Conservation (phyloP, 2,888 invertebrate species). For the Drosophila kokeensis region DNA sequence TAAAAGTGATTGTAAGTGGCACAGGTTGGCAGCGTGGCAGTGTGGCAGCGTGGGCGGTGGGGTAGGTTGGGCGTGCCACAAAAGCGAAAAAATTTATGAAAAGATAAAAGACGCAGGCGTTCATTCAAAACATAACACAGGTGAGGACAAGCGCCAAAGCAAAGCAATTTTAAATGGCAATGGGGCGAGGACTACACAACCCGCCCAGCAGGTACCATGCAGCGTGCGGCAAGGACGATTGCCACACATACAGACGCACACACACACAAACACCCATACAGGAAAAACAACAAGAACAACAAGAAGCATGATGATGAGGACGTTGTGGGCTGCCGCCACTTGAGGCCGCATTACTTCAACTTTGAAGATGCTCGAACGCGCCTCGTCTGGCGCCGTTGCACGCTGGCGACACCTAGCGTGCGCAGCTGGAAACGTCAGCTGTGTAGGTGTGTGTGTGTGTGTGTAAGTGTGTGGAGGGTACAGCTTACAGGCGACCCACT, state of each 20-base stretch:
- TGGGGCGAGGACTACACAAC: conserved; percentile 33
- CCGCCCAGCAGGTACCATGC: conserved; percentile 24
- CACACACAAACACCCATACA: background rate
- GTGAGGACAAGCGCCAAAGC: conserved; percentile 77
- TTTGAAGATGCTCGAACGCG: conserved; percentile 79
- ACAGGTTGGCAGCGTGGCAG: conserved; percentile 31
- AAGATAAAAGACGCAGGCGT: conserved; percentile 79
- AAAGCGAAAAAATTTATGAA: conserved; percentile 69
- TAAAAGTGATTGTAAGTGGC: conserved; percentile 79
- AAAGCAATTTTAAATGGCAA: conserved; percentile 76
- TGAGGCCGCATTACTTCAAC: conserved; percentile 82
- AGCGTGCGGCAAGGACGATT: conserved; percentile 45
- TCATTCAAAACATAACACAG: conserved; percentile 78
- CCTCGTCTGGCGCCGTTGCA: conserved; percentile 46
- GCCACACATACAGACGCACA: conserved; percentile 8
- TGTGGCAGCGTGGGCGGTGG: conserved; percentile 8
- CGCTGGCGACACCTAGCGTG: conserved; percentile 78
- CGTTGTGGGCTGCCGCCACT: conserved; percentile 62
- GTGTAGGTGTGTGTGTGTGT: conserved; percentile 14
- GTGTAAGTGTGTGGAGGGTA: background rate
- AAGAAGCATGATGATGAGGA: background rate
- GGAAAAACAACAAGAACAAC: conserved; percentile 6
- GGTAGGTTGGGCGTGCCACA: conserved; percentile 27
- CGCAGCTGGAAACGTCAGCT: conserved; percentile 71
- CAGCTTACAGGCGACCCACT: conserved; percentile 35